Base-by-base conservation (phyloP, 2,888 invertebrate species). In the Bellardia bayeri region DNA sequence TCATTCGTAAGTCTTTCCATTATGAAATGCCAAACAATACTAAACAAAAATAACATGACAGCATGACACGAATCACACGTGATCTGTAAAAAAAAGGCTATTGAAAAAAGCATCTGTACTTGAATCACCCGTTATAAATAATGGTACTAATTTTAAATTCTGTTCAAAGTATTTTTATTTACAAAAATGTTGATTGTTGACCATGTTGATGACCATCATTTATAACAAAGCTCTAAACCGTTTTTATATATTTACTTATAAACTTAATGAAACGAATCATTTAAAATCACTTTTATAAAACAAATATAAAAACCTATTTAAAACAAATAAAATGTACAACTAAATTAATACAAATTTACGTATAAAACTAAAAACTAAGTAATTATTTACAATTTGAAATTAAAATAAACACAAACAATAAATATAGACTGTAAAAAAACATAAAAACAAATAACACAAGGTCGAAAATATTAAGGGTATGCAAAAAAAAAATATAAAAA, bases 391-490 rank as follows among this genome's bases (percentile, higher is more conserved):
- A 49, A 23, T 45, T 54, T 69, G 9, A 58, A 58, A 75, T 54
- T 33, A 63, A 54, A 82, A 40, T 45, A 56, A 7, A 82, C 49
- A 51, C 42, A 78, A 23, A 54, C 40, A 56, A 78, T 42, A 75
- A 82, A 64, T 30, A 76, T 37, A 56, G 64, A 84, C n/a, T 72
- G 64, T 78, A 69, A 75, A 45, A 23, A 86, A 86, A 54, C 54
- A 82, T 74, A 78, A 68, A 68, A 82, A 86, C 61, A 78, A 72
- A 23, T 6, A 63, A 37, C 56, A 23, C 86, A 86, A 86, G 86
- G 86, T 82, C 82, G 45, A 68, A 86, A 74, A 74, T 82, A 86
- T 86, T 72, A 86, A 86, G 78, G 82, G 74, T 78, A 68, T 72
- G 68, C 72, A 78, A 82, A 45, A 56, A 45, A 74, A 51, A 40